phyloP scores from a whole-genome alignment of 2,888 invertebrate species.

The Hyposoter dolosus region DNA sequence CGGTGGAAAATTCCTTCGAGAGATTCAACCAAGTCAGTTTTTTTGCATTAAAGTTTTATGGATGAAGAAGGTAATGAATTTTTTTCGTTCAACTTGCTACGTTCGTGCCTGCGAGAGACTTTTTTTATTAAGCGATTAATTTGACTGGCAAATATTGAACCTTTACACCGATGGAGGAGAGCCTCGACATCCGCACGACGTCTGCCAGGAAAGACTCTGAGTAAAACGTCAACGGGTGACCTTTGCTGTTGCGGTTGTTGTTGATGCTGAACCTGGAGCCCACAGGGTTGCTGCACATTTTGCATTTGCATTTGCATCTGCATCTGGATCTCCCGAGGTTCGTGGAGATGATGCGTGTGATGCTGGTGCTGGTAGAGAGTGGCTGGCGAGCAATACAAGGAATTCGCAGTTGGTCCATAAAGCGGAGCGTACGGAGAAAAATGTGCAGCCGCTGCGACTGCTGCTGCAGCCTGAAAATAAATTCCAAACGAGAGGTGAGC shows the following conservation, averaged over 20 bases:
- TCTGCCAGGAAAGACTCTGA: slow-evolving; percentile 95
- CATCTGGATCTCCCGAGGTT: slow-evolving; percentile 81
- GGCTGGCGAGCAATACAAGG: slow-evolving; percentile 80
- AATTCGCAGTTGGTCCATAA: slow-evolving; percentile 82
- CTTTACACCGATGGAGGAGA: slow-evolving; percentile 92
- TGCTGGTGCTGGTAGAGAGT: slow-evolving; percentile 82
- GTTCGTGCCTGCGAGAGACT: too few relatives aligned
- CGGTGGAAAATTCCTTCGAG: too few relatives aligned
- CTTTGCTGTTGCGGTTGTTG: slow-evolving; percentile 83
- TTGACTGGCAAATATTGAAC: slow-evolving; percentile 79
- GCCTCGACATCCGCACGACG: slow-evolving; percentile 95
- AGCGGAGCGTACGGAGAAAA: slow-evolving; percentile 82
- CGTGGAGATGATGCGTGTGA: slow-evolving; percentile 76
- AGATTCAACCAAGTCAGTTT: too few relatives aligned
- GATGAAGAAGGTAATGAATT: too few relatives aligned
- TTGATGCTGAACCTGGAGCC: slow-evolving; percentile 78
- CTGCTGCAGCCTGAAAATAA: slow-evolving; percentile 76
- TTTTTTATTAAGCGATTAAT: background rate
- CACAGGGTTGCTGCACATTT: slow-evolving; percentile 80
- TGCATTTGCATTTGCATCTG: slow-evolving; percentile 83
- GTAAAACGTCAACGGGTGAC: slow-evolving; percentile 94
- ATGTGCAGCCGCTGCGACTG: slow-evolving; percentile 80
- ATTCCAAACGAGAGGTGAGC: slow-evolving; percentile 3
- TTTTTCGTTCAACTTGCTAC: too few relatives aligned
- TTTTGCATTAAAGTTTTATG: too few relatives aligned